Evolutionary conservation across 1,140 invertebrate species (phyloP).

Genomic region (Drosophila ogumai): DNA sequence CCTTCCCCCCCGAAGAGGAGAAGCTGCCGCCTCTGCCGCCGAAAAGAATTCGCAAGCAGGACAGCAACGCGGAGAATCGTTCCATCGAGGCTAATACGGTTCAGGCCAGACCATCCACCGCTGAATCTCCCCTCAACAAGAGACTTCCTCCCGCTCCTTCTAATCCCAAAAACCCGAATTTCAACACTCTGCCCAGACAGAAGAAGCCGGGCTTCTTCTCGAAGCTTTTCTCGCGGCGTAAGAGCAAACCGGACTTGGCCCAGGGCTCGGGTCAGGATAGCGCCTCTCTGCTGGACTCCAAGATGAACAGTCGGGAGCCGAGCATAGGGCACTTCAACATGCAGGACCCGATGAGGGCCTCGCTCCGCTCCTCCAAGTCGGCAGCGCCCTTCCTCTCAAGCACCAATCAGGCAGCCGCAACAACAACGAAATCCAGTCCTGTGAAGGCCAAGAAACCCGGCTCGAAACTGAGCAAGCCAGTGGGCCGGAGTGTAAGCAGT

Average conservation of each 20-base stretch:
- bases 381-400: slow-evolving; percentile 31
- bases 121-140: slow-evolving; percentile 83
- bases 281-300: slow-evolving; percentile 36
- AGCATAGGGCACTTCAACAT: slow-evolving; percentile 63
- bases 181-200: slow-evolving; percentile 86
- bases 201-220: slow-evolving; percentile 89
- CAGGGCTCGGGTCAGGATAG: slow-evolving; percentile 38
- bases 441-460: slow-evolving; percentile 51
- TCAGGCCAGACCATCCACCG: slow-evolving; percentile 23
- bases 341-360: slow-evolving; percentile 71
- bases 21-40: slow-evolving; percentile 91
- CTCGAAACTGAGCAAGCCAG: slow-evolving; percentile 83
- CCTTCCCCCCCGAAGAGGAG: slow-evolving; percentile 85
- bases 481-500: slow-evolving; percentile 87
- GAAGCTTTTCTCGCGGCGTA: slow-evolving; percentile 87
- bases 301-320: slow-evolving; percentile 63
- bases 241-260: slow-evolving; percentile 84
- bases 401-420: not conserved
- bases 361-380: slow-evolving; percentile 65
- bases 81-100: slow-evolving; percentile 73
- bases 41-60: slow-evolving; percentile 89
- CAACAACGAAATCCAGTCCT: slow-evolving; percentile 45
- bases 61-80: slow-evolving; percentile 73
- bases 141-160: slow-evolving; percentile 80
- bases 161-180: slow-evolving; percentile 82